Evolutionary conservation across 2,888 invertebrate species (phyloP).

Genomic region (Spilosoma lubricipeda): DNA sequence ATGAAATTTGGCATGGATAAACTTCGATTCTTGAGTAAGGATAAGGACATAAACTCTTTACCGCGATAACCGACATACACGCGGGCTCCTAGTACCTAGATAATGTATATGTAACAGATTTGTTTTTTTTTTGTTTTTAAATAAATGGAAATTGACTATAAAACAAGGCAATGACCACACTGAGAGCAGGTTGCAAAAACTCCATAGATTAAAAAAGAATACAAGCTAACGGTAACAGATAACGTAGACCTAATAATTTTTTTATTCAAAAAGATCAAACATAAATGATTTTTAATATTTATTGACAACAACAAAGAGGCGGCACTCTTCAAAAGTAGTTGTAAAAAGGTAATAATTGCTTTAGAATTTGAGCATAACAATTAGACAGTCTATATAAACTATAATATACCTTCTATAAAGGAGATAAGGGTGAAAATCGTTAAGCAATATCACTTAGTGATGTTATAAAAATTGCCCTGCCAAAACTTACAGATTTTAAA

Average conservation of each 20-base stretch:
- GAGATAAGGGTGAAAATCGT: conserved; percentile 35
- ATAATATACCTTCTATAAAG: background rate
- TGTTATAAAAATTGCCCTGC: conserved; percentile 52
- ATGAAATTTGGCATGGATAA: no score
- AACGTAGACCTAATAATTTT: conserved; percentile 63
- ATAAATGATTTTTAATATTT: conserved; percentile 62
- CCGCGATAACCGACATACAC: no score
- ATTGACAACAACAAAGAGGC: conserved; percentile 62
- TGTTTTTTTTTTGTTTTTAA: no score
- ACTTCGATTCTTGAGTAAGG: no score
- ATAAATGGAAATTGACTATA: background rate
- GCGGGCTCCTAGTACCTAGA: background rate
- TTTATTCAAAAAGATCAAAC: conserved; percentile 46
- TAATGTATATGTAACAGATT: background rate
- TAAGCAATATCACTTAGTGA: conserved; percentile 12
- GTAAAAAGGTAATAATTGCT: conserved; percentile 73
- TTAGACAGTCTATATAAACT: conserved; percentile 21
- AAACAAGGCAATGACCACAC: conserved; percentile 27
- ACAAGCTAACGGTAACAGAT: conserved; percentile 58
- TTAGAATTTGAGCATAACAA: conserved; percentile 46
- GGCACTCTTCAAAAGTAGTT: conserved; percentile 66
- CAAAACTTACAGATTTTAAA: conserved; percentile 46
- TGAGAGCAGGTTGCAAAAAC: conserved; percentile 13
- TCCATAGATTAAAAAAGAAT: conserved; percentile 29
- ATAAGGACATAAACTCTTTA: no score